Evolutionary conservation across 2,113 vertebrate genomes (phyloP).

Genomic region (Gambusia affinis): DNA sequence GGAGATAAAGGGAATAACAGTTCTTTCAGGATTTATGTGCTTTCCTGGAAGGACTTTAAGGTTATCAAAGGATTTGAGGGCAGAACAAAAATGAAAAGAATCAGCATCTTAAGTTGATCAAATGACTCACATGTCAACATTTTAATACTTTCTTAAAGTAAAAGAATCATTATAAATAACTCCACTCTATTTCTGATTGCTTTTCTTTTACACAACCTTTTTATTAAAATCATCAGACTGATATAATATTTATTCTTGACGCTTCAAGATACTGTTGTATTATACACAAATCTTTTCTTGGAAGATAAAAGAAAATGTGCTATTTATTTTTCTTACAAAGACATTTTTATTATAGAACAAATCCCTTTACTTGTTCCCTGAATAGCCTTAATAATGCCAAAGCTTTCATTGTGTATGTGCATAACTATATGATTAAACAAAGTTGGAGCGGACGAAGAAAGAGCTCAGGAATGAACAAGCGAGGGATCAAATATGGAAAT

Average conservation of each 20-base stretch:
- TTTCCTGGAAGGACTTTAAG: too few relatives aligned
- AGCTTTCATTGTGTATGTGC: neutral
- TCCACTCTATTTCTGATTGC: neutral
- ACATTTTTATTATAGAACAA: neutral
- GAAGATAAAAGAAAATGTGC: neutral
- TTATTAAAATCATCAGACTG: neutral
- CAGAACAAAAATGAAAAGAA: neutral
- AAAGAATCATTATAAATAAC: neutral
- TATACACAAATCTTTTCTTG: slow-evolving; percentile 9
- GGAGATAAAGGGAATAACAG: neutral
- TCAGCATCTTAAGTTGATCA: neutral
- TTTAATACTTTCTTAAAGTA: neutral
- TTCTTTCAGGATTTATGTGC: neutral
- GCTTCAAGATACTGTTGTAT: neutral
- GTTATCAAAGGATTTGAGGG: neutral
- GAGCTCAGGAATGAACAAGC: neutral
- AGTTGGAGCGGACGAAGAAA: slow-evolving; percentile 9
- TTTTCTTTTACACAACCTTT: neutral
- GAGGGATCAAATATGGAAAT: slow-evolving; percentile 45
- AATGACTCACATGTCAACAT: neutral
- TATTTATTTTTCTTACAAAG: neutral
- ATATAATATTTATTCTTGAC: neutral
- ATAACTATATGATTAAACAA: slow-evolving; percentile 32
- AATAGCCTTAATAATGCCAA: neutral
- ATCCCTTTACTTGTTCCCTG: neutral